Evolutionary conservation across 2,888 invertebrate species (phyloP).

Genomic region (Diaphora mendica): DNA sequence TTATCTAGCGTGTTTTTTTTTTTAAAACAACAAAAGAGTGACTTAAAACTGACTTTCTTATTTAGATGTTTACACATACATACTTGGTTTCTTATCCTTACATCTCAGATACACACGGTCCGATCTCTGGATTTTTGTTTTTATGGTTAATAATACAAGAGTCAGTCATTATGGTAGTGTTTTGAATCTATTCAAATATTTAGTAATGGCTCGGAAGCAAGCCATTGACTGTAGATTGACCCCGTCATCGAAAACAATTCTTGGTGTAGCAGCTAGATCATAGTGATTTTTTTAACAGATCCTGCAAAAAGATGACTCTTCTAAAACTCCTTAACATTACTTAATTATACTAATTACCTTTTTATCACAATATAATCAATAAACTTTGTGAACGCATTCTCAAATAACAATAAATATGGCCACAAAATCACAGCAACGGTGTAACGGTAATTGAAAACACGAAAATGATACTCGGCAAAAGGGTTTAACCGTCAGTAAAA

Average conservation of each 20-base stretch:
- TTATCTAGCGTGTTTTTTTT: neutral
- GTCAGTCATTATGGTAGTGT: neutral
- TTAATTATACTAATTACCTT: neutral
- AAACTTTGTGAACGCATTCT: neutral
- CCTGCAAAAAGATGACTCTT: neutral
- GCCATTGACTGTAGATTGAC: too few species aligned
- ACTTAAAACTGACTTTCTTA: neutral
- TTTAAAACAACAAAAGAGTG: neutral
- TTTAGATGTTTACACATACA: neutral
- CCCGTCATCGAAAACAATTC: too few species aligned
- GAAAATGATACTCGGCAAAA: conserved; percentile 67
- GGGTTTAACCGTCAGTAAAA: conserved; percentile 78
- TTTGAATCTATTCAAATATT: neutral
- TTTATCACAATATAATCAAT: neutral
- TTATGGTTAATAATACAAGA: neutral
- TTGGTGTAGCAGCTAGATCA: neutral
- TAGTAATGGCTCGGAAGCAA: neutral
- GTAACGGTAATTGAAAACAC: conserved; percentile 71
- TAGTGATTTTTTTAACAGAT: neutral
- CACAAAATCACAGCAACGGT: conserved; percentile 54
- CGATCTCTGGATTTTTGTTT: neutral
- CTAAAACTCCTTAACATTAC: neutral
- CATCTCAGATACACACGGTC: neutral
- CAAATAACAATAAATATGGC: conserved; percentile 26
- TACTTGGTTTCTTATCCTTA: neutral